phyloP scores from a whole-genome alignment of 1,140 invertebrate species.

The Cydia fagiglandana region DNA sequence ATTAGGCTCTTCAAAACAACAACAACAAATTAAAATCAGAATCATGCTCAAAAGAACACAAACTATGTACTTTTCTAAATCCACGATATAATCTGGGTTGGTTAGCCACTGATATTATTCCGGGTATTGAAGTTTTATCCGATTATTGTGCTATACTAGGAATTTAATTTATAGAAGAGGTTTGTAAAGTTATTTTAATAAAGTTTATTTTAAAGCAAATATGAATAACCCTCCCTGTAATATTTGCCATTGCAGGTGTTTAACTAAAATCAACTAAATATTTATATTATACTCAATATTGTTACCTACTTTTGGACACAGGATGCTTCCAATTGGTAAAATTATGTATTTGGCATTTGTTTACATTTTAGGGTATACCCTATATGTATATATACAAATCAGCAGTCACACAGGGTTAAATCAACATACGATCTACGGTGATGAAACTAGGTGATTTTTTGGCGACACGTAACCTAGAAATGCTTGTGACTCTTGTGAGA shows the following conservation, averaged over 20 bases:
- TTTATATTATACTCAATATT: too few species aligned
- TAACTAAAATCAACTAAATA: too few species aligned
- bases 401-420: neutral
- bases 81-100: slow-evolving; percentile 35
- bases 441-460: neutral
- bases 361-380: too few species aligned
- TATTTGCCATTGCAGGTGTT: too few species aligned
- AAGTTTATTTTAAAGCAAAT: neutral
- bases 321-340: too few species aligned
- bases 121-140: slow-evolving; percentile 18
- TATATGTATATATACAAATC: too few species aligned
- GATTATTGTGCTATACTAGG: slow-evolving; percentile 5
- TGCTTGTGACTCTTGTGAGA: neutral
- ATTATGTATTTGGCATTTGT: too few species aligned
- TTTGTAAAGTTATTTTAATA: neutral
- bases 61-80: slow-evolving; percentile 46
- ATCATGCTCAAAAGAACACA: slow-evolving; percentile 33
- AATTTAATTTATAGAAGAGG: slow-evolving; percentile 5
- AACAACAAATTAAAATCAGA: too few species aligned
- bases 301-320: too few species aligned
- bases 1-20: too few species aligned
- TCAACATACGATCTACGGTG: neutral
- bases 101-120: slow-evolving; percentile 6
- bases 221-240: too few species aligned
- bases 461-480: neutral